Base-by-base conservation (phyloP, 2,888 invertebrate species). In the Epirrita christyi region DNA sequence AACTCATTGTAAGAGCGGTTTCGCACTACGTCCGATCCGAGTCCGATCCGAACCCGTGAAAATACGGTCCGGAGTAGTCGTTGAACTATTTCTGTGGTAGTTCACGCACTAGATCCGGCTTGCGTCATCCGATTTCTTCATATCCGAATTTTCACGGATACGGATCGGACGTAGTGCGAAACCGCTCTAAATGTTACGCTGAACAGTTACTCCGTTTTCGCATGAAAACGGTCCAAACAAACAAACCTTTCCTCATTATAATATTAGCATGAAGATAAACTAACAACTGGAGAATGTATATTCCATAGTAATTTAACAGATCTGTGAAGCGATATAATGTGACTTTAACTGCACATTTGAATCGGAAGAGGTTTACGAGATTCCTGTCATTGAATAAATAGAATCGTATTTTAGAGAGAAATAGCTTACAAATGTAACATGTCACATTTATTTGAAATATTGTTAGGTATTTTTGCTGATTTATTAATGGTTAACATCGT, bases 341-440 rank as follows among this genome's bases (percentile, higher is more conserved):
- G 55, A 45, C 57, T 51, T 21, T 21, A 46, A 47, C 34, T 45
- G 42, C 44, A 42, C 43, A 49, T 55, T 27, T 8, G 13, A 42
- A 32, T 27, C 21, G 11, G 8, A 40, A 46, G 15, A 51, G 51
- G 47, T 61, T 63, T 61, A 65, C 49, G 54, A 47, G 44, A 42
- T 42, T 44, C 28, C 47, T 47, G 56, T 47, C 56, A 45, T 59
- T 52, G 28, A 50, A 44, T 59, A 54, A 38, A 51, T 46, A 47
- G 15, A 42, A 37, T 54, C 51, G 47, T 59, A 40, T 59, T 50
- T 56, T 55, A 55, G 7, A 32, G 9, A 4, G 40, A 32, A 59
- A 64, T 51, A 47, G 32, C 38, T 57, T 61, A 65, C 61, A 63
- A 48, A 59, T 65, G 56, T 65, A 53, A 44, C 42, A 36, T 55